Conservation (phyloP, 2,888 invertebrate genomes). For the Lysandra coridon region DNA sequence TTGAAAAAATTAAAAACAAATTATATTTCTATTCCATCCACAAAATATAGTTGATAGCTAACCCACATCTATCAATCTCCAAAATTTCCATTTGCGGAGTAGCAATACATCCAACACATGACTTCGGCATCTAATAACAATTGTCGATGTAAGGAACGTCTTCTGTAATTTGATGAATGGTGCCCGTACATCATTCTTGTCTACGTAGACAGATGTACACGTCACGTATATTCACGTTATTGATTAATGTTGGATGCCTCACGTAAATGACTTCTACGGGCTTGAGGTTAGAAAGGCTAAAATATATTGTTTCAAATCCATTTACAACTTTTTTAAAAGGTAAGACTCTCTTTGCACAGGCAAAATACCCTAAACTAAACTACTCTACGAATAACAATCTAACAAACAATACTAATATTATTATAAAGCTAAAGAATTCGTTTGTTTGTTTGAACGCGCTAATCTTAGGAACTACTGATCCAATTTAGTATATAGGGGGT, state of each 20-base stretch:
- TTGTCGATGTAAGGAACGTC: slow-evolving; percentile 32
- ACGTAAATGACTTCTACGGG: slow-evolving; percentile 24
- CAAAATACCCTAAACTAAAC: neutral
- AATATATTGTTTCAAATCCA: neutral
- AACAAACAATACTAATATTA: no score
- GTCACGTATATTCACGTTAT: slow-evolving; percentile 31
- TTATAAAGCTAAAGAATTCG: no score
- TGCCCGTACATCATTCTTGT: slow-evolving; percentile 34
- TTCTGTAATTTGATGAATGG: slow-evolving; percentile 34
- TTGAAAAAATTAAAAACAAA: neutral
- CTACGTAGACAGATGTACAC: slow-evolving; percentile 35
- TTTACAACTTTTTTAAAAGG: neutral
- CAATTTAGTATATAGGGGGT: no score
- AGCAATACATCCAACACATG: slow-evolving; percentile 21
- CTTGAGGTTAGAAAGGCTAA: neutral
- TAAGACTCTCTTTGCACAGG: neutral
- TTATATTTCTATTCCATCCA: neutral
- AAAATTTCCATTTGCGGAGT: slow-evolving; percentile 16
- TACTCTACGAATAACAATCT: no score
- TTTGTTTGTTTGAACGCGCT: no score
- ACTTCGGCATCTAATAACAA: slow-evolving; percentile 30
- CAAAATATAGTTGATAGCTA: neutral
- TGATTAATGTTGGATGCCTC: slow-evolving; percentile 30
- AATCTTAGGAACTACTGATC: no score
- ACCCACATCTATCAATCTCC: slow-evolving; percentile 11